Evolutionary conservation across 2,888 invertebrate species (phyloP).

Genomic region (Chrysotoxum bicinctum): DNA sequence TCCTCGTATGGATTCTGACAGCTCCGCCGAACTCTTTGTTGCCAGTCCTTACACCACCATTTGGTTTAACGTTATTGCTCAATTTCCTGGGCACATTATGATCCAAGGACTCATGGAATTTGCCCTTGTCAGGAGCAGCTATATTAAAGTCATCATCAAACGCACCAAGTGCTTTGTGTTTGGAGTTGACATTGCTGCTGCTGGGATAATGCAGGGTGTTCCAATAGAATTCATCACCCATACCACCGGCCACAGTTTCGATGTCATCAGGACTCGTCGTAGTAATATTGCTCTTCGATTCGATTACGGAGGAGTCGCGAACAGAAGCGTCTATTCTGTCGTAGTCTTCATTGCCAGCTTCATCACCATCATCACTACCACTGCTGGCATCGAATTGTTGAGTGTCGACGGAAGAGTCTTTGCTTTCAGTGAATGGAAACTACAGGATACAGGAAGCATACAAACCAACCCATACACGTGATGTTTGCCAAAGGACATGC

Average conservation of each 20-base stretch:
- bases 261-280: slow-evolving; percentile 29
- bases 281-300: slow-evolving; percentile 46
- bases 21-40: not conserved
- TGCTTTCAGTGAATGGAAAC: slow-evolving; percentile 8
- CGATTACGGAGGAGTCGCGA: slow-evolving; percentile 45
- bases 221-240: slow-evolving; percentile 63
- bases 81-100: slow-evolving; percentile 6
- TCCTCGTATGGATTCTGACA: not conserved
- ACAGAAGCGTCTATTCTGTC: slow-evolving; percentile 39
- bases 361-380: not conserved
- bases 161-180: not conserved
- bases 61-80: not conserved
- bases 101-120: not conserved
- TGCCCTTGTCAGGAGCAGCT: not conserved
- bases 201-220: slow-evolving; percentile 52
- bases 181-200: slow-evolving; percentile 3
- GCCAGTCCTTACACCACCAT: not conserved
- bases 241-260: slow-evolving; percentile 30
- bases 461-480: not conserved
- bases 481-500: slow-evolving; percentile 44
- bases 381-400: not conserved
- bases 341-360: slow-evolving; percentile 31
- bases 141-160: not conserved
- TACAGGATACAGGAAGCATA: slow-evolving; percentile 32
- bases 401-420: slow-evolving; percentile 8